Percentiles rank a stretch among this genome's conserved stretches.
These are phyloP conservation scores for Poecilia wingei DNA, from an alignment of 2,797 vertebrate species.

Conservation along the genomic window DNA sequence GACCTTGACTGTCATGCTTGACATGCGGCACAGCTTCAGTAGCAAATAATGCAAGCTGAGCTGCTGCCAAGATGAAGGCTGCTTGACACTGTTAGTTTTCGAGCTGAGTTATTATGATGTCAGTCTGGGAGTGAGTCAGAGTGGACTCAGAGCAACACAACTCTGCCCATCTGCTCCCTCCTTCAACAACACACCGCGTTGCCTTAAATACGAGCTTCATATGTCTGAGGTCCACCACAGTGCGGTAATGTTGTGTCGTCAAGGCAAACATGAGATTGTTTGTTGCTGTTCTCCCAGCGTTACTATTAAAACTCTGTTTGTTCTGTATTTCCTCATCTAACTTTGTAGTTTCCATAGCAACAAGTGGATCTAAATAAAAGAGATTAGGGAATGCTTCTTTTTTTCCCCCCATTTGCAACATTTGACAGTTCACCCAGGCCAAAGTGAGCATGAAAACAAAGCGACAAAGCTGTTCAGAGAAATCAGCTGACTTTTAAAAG, in stretches of 20 bases:
- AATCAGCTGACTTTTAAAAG: not conserved
- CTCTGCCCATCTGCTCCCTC: conserved; percentile 50
- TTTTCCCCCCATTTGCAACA: not conserved
- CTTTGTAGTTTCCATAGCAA: conserved; percentile 24
- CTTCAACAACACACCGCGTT: conserved; percentile 4
- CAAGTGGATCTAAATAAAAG: conserved; percentile 5
- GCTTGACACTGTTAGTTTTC: conserved; percentile 29
- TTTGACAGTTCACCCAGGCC: not conserved
- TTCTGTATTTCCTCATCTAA: not conserved
- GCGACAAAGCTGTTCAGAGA: not conserved
- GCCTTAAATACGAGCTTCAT: conserved; percentile 11
- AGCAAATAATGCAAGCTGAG: conserved; percentile 23
- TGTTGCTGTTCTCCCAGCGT: not conserved
- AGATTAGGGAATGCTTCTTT: conserved; percentile 4
- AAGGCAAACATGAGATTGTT: not conserved
- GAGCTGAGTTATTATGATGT: conserved; percentile 58
- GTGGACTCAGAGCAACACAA: conserved; percentile 41
- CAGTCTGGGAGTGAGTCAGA: conserved; percentile 64
- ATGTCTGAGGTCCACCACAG: not conserved
- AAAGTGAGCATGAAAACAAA: not conserved
- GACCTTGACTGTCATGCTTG: conserved; percentile 40
- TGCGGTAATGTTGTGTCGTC: conserved; percentile 11
- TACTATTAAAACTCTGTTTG: not conserved
- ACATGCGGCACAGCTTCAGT: conserved; percentile 1
- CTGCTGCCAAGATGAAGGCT: conserved; percentile 24